Evolutionary conservation across 2,888 invertebrate species (phyloP).

Genomic region (Diplazon laetatorius): DNA sequence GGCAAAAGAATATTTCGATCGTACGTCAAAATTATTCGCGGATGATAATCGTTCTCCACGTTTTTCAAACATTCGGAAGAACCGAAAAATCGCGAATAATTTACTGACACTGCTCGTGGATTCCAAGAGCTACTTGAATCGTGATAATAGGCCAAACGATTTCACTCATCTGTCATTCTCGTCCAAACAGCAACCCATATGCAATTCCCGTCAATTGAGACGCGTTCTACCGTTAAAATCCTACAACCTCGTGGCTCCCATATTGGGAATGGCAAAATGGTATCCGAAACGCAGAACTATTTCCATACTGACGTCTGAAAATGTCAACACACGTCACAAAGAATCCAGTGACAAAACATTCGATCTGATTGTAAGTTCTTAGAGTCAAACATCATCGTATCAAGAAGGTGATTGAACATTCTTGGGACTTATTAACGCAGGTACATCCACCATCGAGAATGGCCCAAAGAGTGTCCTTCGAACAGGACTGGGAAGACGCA

Average conservation of each 20-base stretch:
- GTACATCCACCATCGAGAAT: constrained; percentile 74
- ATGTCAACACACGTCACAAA: neutral
- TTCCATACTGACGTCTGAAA: neutral
- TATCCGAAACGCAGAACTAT: constrained; percentile 53
- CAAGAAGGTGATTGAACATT: neutral
- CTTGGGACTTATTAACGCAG: constrained; percentile 59
- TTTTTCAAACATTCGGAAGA: constrained; percentile 37
- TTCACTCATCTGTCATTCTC: constrained; percentile 73
- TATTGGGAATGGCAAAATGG: constrained; percentile 73
- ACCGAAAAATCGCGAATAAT: constrained; percentile 67
- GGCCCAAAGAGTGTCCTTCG: constrained; percentile 49
- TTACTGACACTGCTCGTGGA: constrained; percentile 75
- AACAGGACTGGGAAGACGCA: constrained; percentile 27
- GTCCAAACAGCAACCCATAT: constrained; percentile 73
- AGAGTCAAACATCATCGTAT: neutral
- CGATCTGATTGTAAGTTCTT: constrained; percentile 65
- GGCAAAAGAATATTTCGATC: constrained; percentile 69
- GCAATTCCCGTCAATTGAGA: constrained; percentile 73
- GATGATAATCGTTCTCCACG: constrained; percentile 6
- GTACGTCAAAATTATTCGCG: neutral
- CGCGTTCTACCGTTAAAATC: constrained; percentile 72
- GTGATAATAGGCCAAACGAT: constrained; percentile 63
- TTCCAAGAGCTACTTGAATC: constrained; percentile 74
- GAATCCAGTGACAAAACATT: constrained; percentile 36
- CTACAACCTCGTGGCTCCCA: constrained; percentile 75